Evolutionary conservation across 2,113 vertebrate genomes (phyloP).

Genomic region (Sclerurus mexicanus): DNA sequence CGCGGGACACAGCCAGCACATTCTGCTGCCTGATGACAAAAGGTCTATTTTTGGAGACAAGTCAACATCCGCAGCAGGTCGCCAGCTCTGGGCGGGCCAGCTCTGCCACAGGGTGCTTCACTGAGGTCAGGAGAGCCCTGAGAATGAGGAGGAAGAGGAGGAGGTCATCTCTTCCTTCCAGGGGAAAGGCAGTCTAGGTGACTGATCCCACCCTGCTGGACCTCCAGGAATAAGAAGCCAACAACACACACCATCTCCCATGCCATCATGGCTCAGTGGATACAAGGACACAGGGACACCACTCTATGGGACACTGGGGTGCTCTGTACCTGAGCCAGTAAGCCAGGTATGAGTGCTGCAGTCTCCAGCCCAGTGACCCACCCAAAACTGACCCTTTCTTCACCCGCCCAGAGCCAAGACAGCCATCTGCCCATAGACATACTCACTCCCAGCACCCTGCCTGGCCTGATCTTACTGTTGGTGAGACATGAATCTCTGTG

Average conservation of each 20-base stretch:
- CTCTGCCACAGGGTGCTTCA: not conserved
- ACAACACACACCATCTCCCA: not conserved
- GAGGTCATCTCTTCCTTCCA: not conserved
- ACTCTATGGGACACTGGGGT: accelerated
- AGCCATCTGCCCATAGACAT: not conserved
- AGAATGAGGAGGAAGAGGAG: not conserved
- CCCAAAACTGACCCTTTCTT: not conserved
- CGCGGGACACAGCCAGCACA: accelerated
- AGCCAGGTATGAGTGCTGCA: accelerated
- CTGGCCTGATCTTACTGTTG: not conserved
- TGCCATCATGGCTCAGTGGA: not conserved
- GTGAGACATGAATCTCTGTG: accelerated
- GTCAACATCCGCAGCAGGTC: not conserved
- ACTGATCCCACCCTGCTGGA: not conserved
- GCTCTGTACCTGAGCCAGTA: not conserved
- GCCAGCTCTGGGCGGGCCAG: not conserved
- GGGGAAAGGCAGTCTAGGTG: not conserved
- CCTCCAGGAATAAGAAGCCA: not conserved
- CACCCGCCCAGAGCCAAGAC: not conserved
- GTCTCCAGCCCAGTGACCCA: not conserved
- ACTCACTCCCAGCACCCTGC: not conserved
- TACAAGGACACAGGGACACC: not conserved
- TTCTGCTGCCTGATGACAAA: conserved; percentile 16
- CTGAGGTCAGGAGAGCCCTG: not conserved
- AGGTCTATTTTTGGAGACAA: conserved; percentile 10